These are phyloP conservation scores for Hemicentrotus pulcherrimus DNA, from an alignment of 35 echinoderm and acorn worm species.

Conservation along the genomic window DNA sequence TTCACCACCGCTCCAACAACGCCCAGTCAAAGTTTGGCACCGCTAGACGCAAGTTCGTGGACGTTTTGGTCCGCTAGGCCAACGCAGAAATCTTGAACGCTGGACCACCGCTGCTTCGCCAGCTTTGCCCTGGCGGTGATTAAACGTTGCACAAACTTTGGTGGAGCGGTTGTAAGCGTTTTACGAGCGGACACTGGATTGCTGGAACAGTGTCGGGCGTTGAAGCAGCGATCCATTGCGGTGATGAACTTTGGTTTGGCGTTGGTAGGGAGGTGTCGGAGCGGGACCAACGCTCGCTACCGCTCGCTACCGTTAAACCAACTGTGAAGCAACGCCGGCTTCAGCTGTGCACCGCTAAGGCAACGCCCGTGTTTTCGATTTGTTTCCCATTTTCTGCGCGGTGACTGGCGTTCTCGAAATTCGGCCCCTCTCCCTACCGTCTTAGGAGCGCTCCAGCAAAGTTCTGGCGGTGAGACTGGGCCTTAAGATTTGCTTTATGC, in stretches of 20 bases:
- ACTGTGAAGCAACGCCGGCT: constrained; percentile 31
- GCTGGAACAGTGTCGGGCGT: constrained; percentile 34
- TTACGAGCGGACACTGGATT: constrained; percentile 39
- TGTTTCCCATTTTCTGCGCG: neutral
- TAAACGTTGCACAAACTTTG: constrained; percentile 38
- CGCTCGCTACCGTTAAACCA: constrained; percentile 40
- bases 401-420: constrained; percentile 2
- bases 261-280: constrained; percentile 42
- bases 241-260: constrained; percentile 38
- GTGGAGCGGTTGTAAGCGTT: constrained; percentile 36
- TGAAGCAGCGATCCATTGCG: constrained; percentile 30
- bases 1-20: constrained; percentile 34
- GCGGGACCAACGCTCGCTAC: constrained; percentile 40
- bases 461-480: no score
- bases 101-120: constrained; percentile 42
- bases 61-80: constrained; percentile 28
- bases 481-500: no score
- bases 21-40: constrained; percentile 41
- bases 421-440: neutral
- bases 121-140: constrained; percentile 26
- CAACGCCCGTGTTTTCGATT: constrained; percentile 44
- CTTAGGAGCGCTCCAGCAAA: no score
- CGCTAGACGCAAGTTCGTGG: constrained; percentile 33
- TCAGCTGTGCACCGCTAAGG: constrained; percentile 34
- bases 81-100: constrained; percentile 37